Evolutionary conservation across 2,888 invertebrate species (phyloP), one percentile per base, ranked within the genome.

Genomic region (Drosophila demipolita): DNA sequence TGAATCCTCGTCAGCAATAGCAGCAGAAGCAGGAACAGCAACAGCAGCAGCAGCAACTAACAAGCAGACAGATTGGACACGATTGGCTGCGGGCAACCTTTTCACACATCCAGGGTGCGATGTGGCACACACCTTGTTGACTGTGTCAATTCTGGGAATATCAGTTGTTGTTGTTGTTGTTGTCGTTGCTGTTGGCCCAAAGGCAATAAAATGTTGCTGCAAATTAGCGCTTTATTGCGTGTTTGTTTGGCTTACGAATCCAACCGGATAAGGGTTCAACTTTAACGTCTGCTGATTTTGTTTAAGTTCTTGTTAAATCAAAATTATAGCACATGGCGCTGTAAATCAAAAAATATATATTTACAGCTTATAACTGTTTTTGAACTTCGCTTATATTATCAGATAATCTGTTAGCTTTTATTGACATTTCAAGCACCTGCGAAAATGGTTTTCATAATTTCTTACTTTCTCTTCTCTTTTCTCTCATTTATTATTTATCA

Each of bases 111-210:
- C 72, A 76, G 72, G 59, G 82, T 82, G 83, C 74, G 77, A 82
- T 75, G 64, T 79, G 79, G 81, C 88, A 87, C 57, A 67, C 80
- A 69, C 66, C 66, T 83, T 61, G 78, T 75, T 78, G 84, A 52
- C 73, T 84, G 86, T 85, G 89, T 87, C 88, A 87, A 86, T 90
- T 87, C 90, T 72, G 74, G 73, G 90, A 87, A 90, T 80, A 80
- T 69, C 69, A 75, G 71, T 38, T 26, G 54, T 38, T 54, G 36
- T 23, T 45, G 1, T 45, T 15, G 12, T 7, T 48, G 8, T 7
- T 26, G 36, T 26, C 36, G 23, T 54, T 54, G 4, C 12, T 38
- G 26, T 15, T 54, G 54, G n/a, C 38, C 38, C 26, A 55, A 26
- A 55, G 78, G 69, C 87, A 69, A 86, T 87, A 87, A 85, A 85